Evolutionary conservation across 1,140 invertebrate species (phyloP).

Genomic region (Pemphigus obesinymphae): DNA sequence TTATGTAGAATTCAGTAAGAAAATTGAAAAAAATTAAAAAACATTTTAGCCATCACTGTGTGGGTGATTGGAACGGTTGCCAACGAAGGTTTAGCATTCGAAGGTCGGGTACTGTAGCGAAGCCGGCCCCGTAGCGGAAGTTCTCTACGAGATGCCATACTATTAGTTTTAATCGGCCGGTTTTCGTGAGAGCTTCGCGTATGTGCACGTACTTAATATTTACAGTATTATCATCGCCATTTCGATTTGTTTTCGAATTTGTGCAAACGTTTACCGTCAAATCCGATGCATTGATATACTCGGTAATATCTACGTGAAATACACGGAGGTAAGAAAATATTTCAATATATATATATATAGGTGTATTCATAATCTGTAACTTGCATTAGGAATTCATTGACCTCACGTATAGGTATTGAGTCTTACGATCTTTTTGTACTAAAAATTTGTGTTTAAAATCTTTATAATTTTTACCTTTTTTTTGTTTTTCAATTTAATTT

Average conservation of each 20-base stretch:
- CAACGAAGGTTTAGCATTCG: conserved; percentile 27
- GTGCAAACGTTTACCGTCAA: neutral
- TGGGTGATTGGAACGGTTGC: conserved; percentile 35
- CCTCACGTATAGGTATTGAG: neutral
- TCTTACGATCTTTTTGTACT: no score
- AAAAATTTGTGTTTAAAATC: no score
- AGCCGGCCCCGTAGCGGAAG: conserved; percentile 39
- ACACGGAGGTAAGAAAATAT: neutral
- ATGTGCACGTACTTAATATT: neutral
- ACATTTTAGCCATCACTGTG: conserved; percentile 34
- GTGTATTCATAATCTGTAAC: neutral
- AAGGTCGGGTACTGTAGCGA: conserved; percentile 4
- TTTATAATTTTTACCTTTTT: no score
- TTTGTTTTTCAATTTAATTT: no score
- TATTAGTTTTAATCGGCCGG: conserved; percentile 33
- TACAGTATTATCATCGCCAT: neutral
- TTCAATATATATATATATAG: neutral
- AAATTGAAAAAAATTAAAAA: neutral
- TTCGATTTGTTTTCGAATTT: neutral
- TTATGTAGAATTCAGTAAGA: neutral
- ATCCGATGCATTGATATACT: neutral
- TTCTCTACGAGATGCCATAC: conserved; percentile 21
- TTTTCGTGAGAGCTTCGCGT: conserved; percentile 15
- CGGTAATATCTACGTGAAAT: neutral
- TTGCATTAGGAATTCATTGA: conserved; percentile 15